A percentile compares a stretch with the other conserved stretches of the same genome.
Evolutionary conservation across 2,888 invertebrate species (phyloP).

Genomic region (Isoperla grammatica): DNA sequence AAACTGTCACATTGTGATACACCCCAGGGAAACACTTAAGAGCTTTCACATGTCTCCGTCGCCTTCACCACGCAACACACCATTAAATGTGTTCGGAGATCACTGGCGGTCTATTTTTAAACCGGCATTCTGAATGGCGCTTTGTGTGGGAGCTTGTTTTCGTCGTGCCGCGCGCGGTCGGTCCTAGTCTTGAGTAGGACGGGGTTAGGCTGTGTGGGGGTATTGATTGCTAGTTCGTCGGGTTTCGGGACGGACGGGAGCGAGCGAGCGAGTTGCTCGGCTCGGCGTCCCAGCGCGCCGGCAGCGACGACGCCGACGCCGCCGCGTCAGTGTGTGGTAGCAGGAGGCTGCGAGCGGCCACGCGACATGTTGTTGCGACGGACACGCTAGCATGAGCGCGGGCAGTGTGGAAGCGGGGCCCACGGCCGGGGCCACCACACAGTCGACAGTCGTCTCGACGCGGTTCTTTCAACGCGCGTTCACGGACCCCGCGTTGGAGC

Average conservation of each 20-base stretch:
- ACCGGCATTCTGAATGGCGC: slow-evolving; percentile 2
- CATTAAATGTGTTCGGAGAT: neutral
- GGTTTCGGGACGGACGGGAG: neutral
- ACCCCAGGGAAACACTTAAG: too few species aligned
- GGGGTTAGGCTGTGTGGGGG: slow-evolving; percentile 19
- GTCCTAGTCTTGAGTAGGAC: slow-evolving; percentile 2
- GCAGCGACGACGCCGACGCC: neutral
- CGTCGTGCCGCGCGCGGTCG: slow-evolving; percentile 7
- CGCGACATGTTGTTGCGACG: slow-evolving; percentile 7
- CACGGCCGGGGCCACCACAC: neutral
- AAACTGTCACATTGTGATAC: too few species aligned
- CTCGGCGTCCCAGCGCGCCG: neutral
- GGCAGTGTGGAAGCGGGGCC: slow-evolving; percentile 18
- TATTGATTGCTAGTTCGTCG: slow-evolving; percentile 23
- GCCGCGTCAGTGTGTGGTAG: slow-evolving; percentile 17
- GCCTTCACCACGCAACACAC: neutral
- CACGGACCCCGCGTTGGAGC: slow-evolving; percentile 58
- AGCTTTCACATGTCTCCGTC: neutral
- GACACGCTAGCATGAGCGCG: slow-evolving; percentile 6
- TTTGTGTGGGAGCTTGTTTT: slow-evolving; percentile 3
- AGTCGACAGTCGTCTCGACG: too few species aligned
- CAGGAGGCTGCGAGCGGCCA: slow-evolving; percentile 20
- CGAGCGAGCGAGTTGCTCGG: neutral
- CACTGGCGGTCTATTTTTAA: slow-evolving; percentile 5
- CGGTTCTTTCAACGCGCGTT: slow-evolving; percentile 47